Conservation (phyloP, 2,888 invertebrate genomes). For the Thymelicus sylvestris region DNA sequence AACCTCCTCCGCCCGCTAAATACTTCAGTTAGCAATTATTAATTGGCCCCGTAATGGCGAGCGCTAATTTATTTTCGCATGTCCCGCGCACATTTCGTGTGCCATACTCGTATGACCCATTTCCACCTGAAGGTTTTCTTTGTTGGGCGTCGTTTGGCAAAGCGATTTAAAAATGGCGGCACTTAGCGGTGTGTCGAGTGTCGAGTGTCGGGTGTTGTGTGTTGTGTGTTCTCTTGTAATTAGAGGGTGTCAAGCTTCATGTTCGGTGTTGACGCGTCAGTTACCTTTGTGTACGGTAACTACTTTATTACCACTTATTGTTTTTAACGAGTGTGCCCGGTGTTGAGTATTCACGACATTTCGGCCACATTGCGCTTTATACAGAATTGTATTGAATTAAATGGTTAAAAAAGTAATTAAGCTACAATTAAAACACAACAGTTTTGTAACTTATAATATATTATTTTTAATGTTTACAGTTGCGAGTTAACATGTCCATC, state of each 20-base stretch:
- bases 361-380: neutral
- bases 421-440: too few species aligned
- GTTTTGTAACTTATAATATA: too few species aligned
- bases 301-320: neutral
- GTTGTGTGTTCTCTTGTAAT: conserved; percentile 1
- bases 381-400: neutral
- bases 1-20: conserved; percentile 14
- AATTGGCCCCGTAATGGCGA: conserved; percentile 33
- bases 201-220: neutral
- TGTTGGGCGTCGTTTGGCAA: conserved; percentile 24
- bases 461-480: too few species aligned
- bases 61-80: conserved; percentile 36
- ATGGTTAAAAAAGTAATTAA: too few species aligned
- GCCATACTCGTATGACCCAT: conserved; percentile 28
- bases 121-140: conserved; percentile 36
- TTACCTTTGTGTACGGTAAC: neutral
- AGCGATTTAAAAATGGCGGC: conserved; percentile 14
- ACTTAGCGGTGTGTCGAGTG: conserved; percentile 1
- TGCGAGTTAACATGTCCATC: too few species aligned
- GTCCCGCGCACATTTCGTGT: conserved; percentile 35
- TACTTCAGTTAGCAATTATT: conserved; percentile 37
- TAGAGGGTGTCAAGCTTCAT: neutral
- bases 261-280: neutral
- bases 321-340: neutral
- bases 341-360: neutral